A percentile compares a stretch with the other conserved stretches of the same genome.
Conservation (phyloP, 2,888 invertebrate species). For the Patella caerulea region DNA sequence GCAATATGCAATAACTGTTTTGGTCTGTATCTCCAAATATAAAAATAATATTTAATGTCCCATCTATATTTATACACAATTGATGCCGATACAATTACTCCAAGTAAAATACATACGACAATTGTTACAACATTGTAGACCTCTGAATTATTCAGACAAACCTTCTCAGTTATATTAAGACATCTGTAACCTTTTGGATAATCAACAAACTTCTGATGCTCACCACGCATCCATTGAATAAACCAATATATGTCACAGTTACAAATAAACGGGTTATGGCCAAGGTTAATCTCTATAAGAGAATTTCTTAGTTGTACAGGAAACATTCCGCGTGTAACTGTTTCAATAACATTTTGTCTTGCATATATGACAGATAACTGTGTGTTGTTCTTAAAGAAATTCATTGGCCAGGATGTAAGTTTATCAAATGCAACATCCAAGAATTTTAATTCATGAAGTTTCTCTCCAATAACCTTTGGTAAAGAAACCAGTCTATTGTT, state of each 20-base stretch:
- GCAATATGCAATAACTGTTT: slow-evolving; percentile 72
- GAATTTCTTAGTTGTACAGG: background rate
- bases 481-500: background rate
- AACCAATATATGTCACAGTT: slow-evolving; percentile 73
- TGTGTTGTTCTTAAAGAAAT: background rate
- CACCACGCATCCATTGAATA: slow-evolving; percentile 27
- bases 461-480: background rate
- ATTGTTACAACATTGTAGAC: background rate
- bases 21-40: background rate
- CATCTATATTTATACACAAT: background rate
- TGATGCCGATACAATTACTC: background rate
- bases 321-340: background rate
- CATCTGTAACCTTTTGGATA: background rate
- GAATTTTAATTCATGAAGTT: background rate
- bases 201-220: background rate
- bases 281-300: slow-evolving; percentile 73
- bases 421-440: background rate
- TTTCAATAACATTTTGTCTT: background rate
- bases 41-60: background rate
- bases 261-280: slow-evolving; percentile 77
- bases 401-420: background rate
- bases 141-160: background rate
- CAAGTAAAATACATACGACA: background rate
- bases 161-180: background rate
- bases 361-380: background rate